Conservation (phyloP, 2,888 invertebrate species). For the Agrypnus murinus region DNA sequence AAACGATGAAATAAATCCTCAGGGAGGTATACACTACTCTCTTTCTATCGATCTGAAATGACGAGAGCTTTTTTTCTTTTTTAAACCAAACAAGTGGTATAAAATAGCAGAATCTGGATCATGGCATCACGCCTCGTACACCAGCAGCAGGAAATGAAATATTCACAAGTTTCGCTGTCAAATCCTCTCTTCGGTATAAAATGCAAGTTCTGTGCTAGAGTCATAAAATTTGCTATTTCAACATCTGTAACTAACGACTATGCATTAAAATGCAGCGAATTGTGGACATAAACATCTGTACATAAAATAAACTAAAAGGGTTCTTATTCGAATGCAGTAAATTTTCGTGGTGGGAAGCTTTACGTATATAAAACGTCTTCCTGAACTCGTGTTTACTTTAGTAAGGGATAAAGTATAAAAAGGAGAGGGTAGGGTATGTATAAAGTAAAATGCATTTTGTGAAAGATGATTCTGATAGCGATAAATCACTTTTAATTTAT, state of each 20-base stretch:
- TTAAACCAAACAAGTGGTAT: conserved; percentile 15
- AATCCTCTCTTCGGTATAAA: conserved; percentile 3
- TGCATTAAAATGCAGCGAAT: conserved; percentile 18
- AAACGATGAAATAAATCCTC: conserved; percentile 19
- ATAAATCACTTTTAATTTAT: no score
- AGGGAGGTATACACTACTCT: conserved; percentile 3
- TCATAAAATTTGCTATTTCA: conserved; percentile 26
- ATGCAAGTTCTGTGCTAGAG: conserved; percentile 2
- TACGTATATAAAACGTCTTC: conserved; percentile 4
- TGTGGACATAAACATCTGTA: conserved; percentile 28
- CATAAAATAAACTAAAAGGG: conserved; percentile 23
- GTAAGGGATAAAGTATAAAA: background rate
- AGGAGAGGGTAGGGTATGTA: no score
- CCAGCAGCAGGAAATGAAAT: conserved; percentile 19
- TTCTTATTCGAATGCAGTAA: conserved; percentile 1
- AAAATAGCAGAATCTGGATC: conserved; percentile 22
- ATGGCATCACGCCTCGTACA: conserved; percentile 16
- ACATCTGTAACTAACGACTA: conserved; percentile 31
- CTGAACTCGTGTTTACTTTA: conserved; percentile 4
- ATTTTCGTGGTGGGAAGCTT: background rate
- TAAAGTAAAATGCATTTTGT: conserved; percentile 1
- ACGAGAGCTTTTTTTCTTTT: conserved; percentile 10
- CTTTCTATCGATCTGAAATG: conserved; percentile 21
- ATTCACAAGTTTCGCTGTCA: conserved; percentile 18
- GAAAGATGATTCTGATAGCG: no score